These are phyloP conservation scores for Hypocryptadius cinnamomeus DNA, from an alignment of 2,113 vertebrate genomes.

Conservation along the genomic window DNA sequence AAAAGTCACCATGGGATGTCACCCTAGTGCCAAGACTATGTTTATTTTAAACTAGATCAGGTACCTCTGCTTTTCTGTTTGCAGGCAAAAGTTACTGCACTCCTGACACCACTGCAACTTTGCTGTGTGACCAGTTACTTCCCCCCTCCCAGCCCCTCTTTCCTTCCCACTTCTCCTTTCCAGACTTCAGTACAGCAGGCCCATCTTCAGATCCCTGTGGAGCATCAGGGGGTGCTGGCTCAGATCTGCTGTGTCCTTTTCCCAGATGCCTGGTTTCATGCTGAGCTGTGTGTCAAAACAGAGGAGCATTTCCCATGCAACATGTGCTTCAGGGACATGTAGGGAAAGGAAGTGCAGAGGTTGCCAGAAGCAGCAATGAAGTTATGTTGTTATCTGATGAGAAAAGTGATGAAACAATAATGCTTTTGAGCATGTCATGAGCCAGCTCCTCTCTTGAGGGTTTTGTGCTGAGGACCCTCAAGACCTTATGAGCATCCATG, in stretches of 20 bases:
- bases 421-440: not conserved
- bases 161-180: not conserved
- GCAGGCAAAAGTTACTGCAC: not conserved
- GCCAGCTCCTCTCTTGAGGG: not conserved
- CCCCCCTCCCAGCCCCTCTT: not conserved
- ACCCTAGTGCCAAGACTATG: not conserved
- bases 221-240: not conserved
- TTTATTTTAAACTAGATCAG: slow-evolving; percentile 1
- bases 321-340: rapidly evolving
- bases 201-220: not conserved
- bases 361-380: not conserved
- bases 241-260: not conserved
- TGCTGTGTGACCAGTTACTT: not conserved
- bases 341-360: not conserved
- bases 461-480: not conserved
- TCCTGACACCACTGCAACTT: not conserved
- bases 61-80: not conserved
- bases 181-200: not conserved
- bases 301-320: not conserved
- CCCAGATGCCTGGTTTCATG: rapidly evolving
- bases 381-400: not conserved
- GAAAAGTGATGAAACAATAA: slow-evolving; percentile 23
- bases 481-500: not conserved
- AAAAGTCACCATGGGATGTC: not conserved
- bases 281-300: not conserved